These are phyloP conservation scores for Cyprinus carpio DNA, from an alignment of 2,113 vertebrate species.

Conservation along the genomic window DNA sequence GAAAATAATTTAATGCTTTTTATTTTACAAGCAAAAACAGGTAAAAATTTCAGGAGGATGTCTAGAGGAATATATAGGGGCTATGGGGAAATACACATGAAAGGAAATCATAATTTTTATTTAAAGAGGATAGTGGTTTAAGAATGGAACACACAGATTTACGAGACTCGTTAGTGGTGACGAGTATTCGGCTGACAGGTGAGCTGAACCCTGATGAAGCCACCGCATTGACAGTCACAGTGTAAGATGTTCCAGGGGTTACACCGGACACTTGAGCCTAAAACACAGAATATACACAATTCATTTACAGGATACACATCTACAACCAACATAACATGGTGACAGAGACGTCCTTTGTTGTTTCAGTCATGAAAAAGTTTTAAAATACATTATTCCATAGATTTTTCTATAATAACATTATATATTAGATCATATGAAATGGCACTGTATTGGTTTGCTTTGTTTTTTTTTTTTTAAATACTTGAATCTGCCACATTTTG, in stretches of 20 bases:
- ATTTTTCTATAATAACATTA: not conserved
- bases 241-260: conserved; percentile 78
- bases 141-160: conserved; percentile 53
- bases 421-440: not conserved
- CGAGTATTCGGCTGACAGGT: conserved; percentile 82
- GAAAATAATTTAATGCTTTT: not conserved
- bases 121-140: not conserved
- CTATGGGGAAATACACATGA: not conserved
- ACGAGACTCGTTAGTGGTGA: conserved; percentile 84
- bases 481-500: no score
- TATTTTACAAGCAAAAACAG: not conserved
- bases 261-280: conserved; percentile 81
- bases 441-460: not conserved
- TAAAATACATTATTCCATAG: not conserved
- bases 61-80: not conserved
- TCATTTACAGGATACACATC: conserved; percentile 9
- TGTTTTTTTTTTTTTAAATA: no score
- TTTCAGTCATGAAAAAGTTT: not conserved
- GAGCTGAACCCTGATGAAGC: conserved; percentile 84
- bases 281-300: conserved; percentile 31
- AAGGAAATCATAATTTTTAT: not conserved
- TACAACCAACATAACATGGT: not conserved
- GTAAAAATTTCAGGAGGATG: not conserved
- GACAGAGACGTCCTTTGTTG: not conserved
- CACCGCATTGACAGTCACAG: conserved; percentile 78